Conservation (phyloP, 2,888 invertebrate genomes). For the Cenopis cana region DNA sequence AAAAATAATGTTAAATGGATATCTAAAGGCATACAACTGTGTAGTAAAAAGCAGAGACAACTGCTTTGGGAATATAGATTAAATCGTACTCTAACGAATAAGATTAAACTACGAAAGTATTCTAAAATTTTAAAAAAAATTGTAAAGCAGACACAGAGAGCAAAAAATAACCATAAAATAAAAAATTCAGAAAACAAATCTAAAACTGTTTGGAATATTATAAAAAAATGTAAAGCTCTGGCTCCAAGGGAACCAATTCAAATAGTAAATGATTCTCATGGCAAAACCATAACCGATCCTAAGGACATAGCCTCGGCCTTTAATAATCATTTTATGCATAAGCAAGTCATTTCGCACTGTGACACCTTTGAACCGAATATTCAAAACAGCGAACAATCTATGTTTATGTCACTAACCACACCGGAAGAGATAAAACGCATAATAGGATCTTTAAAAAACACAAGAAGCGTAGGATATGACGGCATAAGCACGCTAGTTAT, state of each 20-base stretch:
- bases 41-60: conserved; percentile 16
- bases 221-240: background rate
- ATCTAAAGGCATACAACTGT: conserved; percentile 16
- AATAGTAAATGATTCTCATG: background rate
- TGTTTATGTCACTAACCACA: conserved; percentile 15
- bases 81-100: background rate
- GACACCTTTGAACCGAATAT: background rate
- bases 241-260: background rate
- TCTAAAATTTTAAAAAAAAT: conserved; percentile 5
- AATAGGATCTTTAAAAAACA: conserved; percentile 14
- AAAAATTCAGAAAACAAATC: background rate
- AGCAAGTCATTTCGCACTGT: background rate
- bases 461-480: conserved; percentile 13
- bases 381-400: background rate
- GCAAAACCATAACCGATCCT: conserved; percentile 1
- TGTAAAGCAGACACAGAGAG: conserved; percentile 15
- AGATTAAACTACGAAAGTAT: background rate
- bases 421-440: conserved; percentile 5
- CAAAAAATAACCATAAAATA: conserved; percentile 15
- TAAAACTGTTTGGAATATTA: conserved; percentile 13
- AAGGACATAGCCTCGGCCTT: conserved; percentile 15
- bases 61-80: conserved; percentile 16
- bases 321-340: conserved; percentile 16
- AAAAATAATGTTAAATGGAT: conserved; percentile 16
- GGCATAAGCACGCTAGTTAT: background rate